phyloP scores from a whole-genome alignment of 2,113 vertebrate species.

The Uria aalge region DNA sequence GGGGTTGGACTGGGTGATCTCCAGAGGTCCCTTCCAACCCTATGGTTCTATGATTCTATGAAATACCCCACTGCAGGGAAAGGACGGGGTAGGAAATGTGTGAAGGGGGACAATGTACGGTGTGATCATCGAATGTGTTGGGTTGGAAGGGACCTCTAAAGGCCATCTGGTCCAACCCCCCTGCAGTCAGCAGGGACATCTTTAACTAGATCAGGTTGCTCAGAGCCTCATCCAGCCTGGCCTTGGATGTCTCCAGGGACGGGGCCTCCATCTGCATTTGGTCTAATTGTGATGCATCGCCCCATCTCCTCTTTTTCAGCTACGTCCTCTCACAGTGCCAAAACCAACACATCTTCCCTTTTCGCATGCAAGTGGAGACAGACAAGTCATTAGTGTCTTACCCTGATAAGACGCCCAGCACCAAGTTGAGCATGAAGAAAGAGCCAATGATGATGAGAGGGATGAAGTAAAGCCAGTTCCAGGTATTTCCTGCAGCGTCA shows the following conservation, averaged over 20 bases:
- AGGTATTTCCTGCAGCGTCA: conserved; percentile 91
- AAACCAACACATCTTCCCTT: neutral
- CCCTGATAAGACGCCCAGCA: conserved; percentile 92
- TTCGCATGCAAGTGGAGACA: neutral
- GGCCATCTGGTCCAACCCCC: no score
- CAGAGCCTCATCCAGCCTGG: no score
- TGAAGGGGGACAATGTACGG: neutral
- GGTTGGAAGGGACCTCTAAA: no score
- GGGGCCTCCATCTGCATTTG: no score
- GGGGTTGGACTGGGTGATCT: no score
- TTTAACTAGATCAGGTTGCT: no score
- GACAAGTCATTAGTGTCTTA: conserved; percentile 61
- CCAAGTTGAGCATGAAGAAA: conserved; percentile 97
- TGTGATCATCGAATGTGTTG: no score
- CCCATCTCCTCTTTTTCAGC: neutral
- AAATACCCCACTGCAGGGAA: neutral
- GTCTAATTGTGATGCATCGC: neutral
- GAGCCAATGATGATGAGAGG: conserved; percentile 96
- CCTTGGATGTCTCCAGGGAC: no score
- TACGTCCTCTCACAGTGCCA: neutral
- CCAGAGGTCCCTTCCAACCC: no score
- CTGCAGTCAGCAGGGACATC: no score
- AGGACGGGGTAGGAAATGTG: fast-evolving
- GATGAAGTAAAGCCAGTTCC: conserved; percentile 96
- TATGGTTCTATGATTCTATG: no score